phyloP scores from a whole-genome alignment of 2,888 invertebrate species.

The Amiota communis region DNA sequence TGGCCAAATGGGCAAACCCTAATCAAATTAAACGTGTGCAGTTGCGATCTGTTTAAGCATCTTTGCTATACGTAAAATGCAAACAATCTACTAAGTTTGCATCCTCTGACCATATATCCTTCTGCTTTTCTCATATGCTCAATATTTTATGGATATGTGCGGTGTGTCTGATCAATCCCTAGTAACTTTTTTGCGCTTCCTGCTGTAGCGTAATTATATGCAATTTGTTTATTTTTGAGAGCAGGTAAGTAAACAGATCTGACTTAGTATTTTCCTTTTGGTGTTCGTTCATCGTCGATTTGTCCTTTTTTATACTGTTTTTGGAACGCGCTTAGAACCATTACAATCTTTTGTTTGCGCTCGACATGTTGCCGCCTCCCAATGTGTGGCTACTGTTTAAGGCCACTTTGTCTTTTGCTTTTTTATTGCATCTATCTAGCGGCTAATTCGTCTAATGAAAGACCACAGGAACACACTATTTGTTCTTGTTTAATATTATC shows the following conservation, averaged over 20 bases:
- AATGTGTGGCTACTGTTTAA: conserved; percentile 21
- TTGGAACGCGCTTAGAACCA: conserved; percentile 13
- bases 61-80: not conserved
- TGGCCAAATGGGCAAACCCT: conserved; percentile 30
- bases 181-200: not conserved
- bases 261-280: not conserved
- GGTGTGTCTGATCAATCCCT: not conserved
- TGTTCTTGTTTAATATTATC: conserved; percentile 20
- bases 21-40: conserved; percentile 44
- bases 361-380: conserved; percentile 13
- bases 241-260: no score
- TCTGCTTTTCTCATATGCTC: no score
- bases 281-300: not conserved
- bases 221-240: conserved; percentile 48
- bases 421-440: not conserved
- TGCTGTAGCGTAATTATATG: conserved; percentile 61
- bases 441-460: conserved; percentile 11
- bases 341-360: conserved; percentile 7
- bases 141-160: not conserved
- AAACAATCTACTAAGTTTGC: not conserved
- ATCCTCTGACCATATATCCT: no score
- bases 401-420: not conserved
- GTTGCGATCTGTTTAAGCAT: not conserved
- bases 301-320: not conserved
- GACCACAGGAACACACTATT: conserved; percentile 11